A percentile compares a stretch with the other conserved stretches of the same genome.
Evolutionary conservation across 1,140 invertebrate species (phyloP).

Genomic region (Pteromalus puparum): DNA sequence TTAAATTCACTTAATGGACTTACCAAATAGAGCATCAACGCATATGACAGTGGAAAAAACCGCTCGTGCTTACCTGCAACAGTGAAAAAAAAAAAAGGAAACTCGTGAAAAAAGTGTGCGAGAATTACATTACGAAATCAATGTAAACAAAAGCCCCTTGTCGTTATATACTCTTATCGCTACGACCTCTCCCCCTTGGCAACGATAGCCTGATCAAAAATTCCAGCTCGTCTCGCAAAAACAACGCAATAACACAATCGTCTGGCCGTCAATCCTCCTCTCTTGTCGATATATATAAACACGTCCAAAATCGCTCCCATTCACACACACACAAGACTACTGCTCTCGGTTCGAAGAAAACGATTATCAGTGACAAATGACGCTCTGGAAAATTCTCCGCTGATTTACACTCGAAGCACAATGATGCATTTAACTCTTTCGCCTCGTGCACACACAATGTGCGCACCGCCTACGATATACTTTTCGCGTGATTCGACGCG

Average conservation of each 20-base stretch:
- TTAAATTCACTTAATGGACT: no score
- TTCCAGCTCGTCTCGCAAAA: no score
- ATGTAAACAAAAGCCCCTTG: background rate
- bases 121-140: background rate
- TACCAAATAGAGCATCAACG: no score
- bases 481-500: slow-evolving; percentile 10
- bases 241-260: no score
- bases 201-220: no score
- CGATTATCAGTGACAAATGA: slow-evolving; percentile 25
- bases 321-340: background rate
- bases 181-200: no score
- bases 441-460: background rate
- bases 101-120: background rate
- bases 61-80: background rate
- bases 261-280: no score
- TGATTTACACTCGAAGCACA: slow-evolving; percentile 23
- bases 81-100: background rate
- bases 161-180: no score
- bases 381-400: slow-evolving; percentile 18
- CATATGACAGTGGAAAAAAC: background rate
- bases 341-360: background rate
- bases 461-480: background rate
- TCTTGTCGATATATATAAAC: no score
- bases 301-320: background rate
- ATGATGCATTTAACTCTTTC: background rate